These are phyloP conservation scores for Rhogogaster chlorosoma DNA, from an alignment of 2,888 invertebrate species.

Conservation along the genomic window DNA sequence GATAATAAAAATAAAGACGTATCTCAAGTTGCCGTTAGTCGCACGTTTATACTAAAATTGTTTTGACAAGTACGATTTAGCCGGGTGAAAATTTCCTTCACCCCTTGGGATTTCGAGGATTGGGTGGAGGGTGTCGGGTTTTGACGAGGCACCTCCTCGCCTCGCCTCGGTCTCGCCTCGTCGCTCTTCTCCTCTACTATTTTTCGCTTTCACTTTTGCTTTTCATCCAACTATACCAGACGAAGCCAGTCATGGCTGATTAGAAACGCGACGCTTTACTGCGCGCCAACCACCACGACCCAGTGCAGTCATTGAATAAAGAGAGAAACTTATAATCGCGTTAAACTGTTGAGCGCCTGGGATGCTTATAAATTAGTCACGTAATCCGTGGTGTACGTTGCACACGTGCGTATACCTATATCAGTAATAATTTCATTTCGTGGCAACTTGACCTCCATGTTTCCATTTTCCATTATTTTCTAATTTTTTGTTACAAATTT, in stretches of 20 bases:
- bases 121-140: constrained; percentile 39
- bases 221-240: background rate
- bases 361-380: constrained; percentile 26
- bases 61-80: constrained; percentile 42
- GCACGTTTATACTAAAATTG: constrained; percentile 39
- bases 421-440: background rate
- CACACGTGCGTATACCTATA: background rate
- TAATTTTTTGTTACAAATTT: background rate
- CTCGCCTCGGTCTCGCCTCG: background rate
- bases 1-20: background rate
- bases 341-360: constrained; percentile 25
- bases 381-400: background rate
- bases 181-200: background rate
- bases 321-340: constrained; percentile 31
- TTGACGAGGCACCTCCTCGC: constrained; percentile 26
- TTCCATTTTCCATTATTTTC: background rate
- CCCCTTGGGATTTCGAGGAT: constrained; percentile 15
- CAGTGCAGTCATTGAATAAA: constrained; percentile 13
- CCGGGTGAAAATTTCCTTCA: background rate
- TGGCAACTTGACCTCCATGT: background rate
- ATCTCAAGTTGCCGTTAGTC: background rate
- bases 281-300: background rate
- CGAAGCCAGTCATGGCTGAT: constrained; percentile 16
- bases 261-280: constrained; percentile 38
- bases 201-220: background rate